Percentiles rank a stretch among this genome's conserved stretches.
Evolutionary conservation across 2,113 vertebrate species (phyloP).

Genomic region (Forbesichthys agassizii): DNA sequence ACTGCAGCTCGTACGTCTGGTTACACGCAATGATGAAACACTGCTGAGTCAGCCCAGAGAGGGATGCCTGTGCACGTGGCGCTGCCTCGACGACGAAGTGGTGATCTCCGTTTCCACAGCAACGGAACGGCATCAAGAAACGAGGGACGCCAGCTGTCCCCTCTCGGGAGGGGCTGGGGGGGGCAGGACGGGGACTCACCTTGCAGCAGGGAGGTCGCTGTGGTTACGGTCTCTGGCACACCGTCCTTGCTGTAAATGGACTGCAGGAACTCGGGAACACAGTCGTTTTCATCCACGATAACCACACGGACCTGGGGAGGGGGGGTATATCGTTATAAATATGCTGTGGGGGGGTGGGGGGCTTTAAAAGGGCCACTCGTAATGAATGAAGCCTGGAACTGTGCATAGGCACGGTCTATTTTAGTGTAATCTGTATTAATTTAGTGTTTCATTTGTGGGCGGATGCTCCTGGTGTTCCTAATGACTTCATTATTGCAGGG

Average conservation of each 20-base stretch:
- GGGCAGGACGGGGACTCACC: constrained; percentile 64
- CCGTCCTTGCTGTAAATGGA: constrained; percentile 85
- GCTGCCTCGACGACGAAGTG: too few species aligned
- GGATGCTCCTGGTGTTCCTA: not conserved
- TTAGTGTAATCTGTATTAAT: not conserved
- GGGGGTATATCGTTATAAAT: not conserved
- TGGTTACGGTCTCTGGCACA: constrained; percentile 85
- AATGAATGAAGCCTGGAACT: not conserved
- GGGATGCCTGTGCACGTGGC: too few species aligned
- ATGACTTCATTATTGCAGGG: not conserved
- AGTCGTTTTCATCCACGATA: constrained; percentile 87
- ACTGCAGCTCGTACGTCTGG: too few species aligned
- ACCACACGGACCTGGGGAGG: constrained; percentile 78
- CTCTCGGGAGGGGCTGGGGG: too few species aligned
- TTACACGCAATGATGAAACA: too few species aligned
- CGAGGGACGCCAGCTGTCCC: too few species aligned
- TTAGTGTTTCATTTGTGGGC: not conserved
- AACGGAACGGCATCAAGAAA: too few species aligned
- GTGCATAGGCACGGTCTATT: not conserved
- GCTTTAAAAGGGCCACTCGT: too few species aligned
- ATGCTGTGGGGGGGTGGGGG: too few species aligned
- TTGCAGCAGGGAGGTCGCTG: constrained; percentile 86
- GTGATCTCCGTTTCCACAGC: too few species aligned
- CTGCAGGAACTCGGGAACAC: constrained; percentile 85
- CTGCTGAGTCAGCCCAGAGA: too few species aligned